phyloP scores from a whole-genome alignment of 2,113 vertebrate genomes.

The Tyrannus savana region DNA sequence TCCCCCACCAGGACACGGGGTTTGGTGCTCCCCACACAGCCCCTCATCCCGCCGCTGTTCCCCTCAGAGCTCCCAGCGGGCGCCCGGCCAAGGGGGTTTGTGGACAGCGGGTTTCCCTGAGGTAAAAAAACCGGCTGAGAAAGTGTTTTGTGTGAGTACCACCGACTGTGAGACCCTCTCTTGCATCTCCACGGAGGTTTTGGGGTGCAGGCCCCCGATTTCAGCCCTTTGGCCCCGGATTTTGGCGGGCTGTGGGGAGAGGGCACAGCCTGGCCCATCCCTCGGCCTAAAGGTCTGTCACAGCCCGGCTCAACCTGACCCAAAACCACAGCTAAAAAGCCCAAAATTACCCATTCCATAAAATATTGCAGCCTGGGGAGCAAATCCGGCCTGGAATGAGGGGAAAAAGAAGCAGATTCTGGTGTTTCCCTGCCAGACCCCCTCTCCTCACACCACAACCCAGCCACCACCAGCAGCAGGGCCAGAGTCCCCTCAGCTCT shows the following conservation, averaged over 20 bases:
- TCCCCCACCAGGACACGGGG: accelerated
- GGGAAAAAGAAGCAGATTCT: accelerated
- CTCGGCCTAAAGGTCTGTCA: not conserved
- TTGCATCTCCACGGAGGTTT: accelerated
- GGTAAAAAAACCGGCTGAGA: not conserved
- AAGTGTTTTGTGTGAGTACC: not conserved
- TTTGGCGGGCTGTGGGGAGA: accelerated
- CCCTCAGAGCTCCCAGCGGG: not conserved
- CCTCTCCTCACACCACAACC: not conserved
- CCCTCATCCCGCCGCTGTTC: not conserved
- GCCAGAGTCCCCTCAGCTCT: not conserved
- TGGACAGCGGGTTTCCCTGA: not conserved
- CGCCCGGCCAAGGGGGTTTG: accelerated
- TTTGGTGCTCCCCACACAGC: not conserved
- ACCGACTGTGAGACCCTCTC: accelerated
- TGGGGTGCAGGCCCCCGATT: accelerated
- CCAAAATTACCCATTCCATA: accelerated
- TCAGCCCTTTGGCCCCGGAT: accelerated
- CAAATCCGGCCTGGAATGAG: not conserved
- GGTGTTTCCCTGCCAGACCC: not conserved
- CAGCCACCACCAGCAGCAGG: accelerated
- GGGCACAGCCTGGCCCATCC: accelerated
- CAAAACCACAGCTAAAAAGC: not conserved
- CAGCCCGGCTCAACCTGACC: accelerated
- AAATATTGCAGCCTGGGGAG: not conserved